These are phyloP conservation scores for Dioctria rufipes DNA, from an alignment of 2,888 invertebrate genomes.

Conservation along the genomic window DNA sequence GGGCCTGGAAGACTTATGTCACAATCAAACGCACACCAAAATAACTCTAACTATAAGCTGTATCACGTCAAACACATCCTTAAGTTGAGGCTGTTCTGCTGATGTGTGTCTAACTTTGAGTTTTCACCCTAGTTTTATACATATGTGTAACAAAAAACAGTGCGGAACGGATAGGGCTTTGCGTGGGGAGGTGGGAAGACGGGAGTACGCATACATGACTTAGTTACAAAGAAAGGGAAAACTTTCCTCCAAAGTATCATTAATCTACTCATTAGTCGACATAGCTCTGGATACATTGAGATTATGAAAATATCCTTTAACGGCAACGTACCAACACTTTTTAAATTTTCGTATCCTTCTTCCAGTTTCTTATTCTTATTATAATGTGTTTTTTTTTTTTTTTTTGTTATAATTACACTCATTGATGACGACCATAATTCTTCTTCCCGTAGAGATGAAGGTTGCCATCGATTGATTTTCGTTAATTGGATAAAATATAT, in stretches of 20 bases:
- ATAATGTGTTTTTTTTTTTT: too few species aligned
- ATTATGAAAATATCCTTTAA: constrained; percentile 54
- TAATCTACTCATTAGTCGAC: constrained; percentile 58
- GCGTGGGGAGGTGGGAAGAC: background rate
- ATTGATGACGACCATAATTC: too few species aligned
- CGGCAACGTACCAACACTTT: constrained; percentile 40
- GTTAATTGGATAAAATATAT: too few species aligned
- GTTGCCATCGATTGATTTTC: too few species aligned
- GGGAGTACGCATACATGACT: background rate
- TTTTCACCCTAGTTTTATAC: background rate
- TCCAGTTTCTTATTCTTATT: background rate
- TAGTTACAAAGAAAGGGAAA: constrained; percentile 22
- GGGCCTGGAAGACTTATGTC: constrained; percentile 55
- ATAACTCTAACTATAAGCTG: constrained; percentile 41
- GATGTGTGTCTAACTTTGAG: constrained; percentile 21
- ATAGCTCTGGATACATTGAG: constrained; percentile 42
- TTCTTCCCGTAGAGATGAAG: too few species aligned
- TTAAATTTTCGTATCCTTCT: constrained; percentile 3
- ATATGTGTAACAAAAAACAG: background rate
- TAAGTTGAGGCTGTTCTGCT: background rate
- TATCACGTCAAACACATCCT: constrained; percentile 52
- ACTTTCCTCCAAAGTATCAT: constrained; percentile 56
- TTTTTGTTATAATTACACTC: too few species aligned
- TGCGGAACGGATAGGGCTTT: background rate
- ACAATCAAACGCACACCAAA: constrained; percentile 54